These are phyloP conservation scores for Teleogryllus occipitalis DNA, from an alignment of 1,140 invertebrate genomes.

Conservation along the genomic window DNA sequence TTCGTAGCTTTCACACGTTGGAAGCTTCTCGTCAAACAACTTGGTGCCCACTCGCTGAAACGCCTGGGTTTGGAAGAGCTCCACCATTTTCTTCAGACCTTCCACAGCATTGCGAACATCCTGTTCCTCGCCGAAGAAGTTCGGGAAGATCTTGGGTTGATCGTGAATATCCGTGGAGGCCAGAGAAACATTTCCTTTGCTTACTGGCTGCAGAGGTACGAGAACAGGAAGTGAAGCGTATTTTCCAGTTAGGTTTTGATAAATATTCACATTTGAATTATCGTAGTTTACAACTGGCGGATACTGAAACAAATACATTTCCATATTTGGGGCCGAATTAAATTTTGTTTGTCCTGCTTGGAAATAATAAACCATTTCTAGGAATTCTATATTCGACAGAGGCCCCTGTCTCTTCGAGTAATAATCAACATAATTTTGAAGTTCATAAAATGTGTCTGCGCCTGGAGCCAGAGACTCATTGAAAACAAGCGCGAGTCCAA, in stretches of 20 bases:
- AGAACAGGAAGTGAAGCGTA: neutral
- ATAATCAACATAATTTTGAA: neutral
- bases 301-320: neutral
- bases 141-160: neutral
- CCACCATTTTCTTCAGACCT: conserved; percentile 35
- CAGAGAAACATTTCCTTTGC: neutral
- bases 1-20: conserved; percentile 28
- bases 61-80: conserved; percentile 47
- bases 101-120: conserved; percentile 55
- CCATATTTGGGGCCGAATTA: neutral
- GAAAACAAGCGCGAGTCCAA: neutral
- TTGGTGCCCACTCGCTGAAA: conserved; percentile 49
- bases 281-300: neutral
- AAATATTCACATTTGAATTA: neutral
- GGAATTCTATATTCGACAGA: neutral
- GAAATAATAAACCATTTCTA: neutral
- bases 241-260: neutral
- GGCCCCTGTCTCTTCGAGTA: neutral
- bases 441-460: neutral
- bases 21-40: conserved; percentile 39
- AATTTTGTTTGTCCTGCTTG: neutral
- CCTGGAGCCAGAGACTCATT: neutral
- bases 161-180: neutral
- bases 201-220: neutral
- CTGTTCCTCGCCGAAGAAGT: neutral